Evolutionary conservation across 92 coral and sea anemone species (phyloP).

Genomic region (Parazoanthus atlanticus): DNA sequence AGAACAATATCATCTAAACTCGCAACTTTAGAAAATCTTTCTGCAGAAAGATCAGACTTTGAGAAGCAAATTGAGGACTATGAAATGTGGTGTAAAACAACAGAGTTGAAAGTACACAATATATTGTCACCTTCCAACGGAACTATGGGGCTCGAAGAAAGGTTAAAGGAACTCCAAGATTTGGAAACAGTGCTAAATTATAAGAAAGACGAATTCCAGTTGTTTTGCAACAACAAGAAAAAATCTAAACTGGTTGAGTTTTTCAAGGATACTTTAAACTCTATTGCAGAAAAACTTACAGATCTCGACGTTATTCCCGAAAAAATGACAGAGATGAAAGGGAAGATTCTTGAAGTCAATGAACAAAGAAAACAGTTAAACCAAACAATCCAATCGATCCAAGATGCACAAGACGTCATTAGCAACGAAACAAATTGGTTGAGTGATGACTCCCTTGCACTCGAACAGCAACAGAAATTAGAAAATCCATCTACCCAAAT

Average conservation of each 20-base stretch:
- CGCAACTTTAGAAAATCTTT: slow-evolving; percentile 43
- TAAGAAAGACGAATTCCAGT: slow-evolving; percentile 47
- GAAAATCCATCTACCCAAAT: slow-evolving; percentile 1
- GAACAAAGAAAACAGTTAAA: slow-evolving; percentile 53
- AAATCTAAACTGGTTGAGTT: slow-evolving; percentile 13
- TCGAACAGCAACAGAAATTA: not conserved
- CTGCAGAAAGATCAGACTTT: slow-evolving; percentile 46
- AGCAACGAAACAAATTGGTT: slow-evolving; percentile 43
- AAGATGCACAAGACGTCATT: slow-evolving; percentile 45
- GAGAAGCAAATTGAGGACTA: slow-evolving; percentile 48
- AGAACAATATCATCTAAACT: slow-evolving; percentile 47
- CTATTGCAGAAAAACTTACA: slow-evolving; percentile 6
- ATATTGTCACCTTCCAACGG: not conserved
- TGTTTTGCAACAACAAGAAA: slow-evolving; percentile 36
- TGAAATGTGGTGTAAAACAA: slow-evolving; percentile 56
- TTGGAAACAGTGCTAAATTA: slow-evolving; percentile 45
- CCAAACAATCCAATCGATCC: slow-evolving; percentile 56
- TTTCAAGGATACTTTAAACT: slow-evolving; percentile 50
- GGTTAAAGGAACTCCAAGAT: slow-evolving; percentile 39
- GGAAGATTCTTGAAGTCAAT: slow-evolving; percentile 34
- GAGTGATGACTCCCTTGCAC: slow-evolving; percentile 17
- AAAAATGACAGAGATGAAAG: slow-evolving; percentile 41
- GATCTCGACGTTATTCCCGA: slow-evolving; percentile 41
- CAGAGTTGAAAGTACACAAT: slow-evolving; percentile 31
- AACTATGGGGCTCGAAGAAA: slow-evolving; percentile 29